These are phyloP conservation scores for Eugnorisma glareosa DNA, from an alignment of 2,888 invertebrate species.

Conservation along the genomic window DNA sequence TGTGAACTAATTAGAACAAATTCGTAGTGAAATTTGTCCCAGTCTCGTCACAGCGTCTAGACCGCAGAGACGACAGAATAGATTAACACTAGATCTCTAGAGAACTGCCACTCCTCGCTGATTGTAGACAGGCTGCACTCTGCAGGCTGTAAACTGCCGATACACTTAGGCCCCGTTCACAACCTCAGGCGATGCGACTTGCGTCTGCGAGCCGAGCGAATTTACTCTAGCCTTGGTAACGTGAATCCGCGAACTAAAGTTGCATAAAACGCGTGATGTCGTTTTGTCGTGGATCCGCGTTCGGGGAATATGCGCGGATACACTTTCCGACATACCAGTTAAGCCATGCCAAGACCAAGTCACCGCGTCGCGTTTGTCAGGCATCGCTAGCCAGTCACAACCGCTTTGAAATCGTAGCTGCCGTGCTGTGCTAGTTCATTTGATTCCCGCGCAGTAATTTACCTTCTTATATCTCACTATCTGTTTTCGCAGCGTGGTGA, in stretches of 20 bases:
- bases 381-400: neutral
- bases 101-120: neutral
- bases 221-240: neutral
- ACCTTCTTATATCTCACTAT: neutral
- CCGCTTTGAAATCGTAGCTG: neutral
- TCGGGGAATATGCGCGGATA: too few species aligned
- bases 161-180: neutral
- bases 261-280: too few species aligned
- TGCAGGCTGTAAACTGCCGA: neutral
- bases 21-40: constrained; percentile 4
- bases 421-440: neutral
- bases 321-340: too few species aligned
- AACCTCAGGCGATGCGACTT: neutral
- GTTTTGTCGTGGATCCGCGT: too few species aligned
- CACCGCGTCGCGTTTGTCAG: neutral
- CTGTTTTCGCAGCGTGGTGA: neutral
- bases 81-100: constrained; percentile 27
- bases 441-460: neutral
- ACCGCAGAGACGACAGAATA: constrained; percentile 25
- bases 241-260: too few species aligned
- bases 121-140: neutral
- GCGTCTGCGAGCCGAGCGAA: neutral
- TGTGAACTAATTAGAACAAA: neutral
- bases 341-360: neutral
- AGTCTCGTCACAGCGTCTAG: constrained; percentile 7